phyloP scores from a whole-genome alignment of 2,888 invertebrate species.

The Azorinus chamasolen region DNA sequence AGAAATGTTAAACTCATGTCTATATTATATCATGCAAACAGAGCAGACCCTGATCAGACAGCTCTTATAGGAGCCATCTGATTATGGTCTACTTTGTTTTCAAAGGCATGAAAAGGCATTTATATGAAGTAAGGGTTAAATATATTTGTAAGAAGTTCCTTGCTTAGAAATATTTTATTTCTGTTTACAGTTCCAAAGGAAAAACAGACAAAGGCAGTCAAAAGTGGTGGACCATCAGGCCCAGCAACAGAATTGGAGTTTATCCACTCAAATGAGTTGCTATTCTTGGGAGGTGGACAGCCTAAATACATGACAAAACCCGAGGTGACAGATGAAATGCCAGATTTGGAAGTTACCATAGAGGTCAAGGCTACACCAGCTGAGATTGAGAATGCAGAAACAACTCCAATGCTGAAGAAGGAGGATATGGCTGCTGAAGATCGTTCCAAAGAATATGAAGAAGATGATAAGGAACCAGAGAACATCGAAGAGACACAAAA shows the following conservation, averaged over 20 bases:
- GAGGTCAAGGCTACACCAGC: no score
- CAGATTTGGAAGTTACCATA: no score
- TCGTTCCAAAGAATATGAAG: not conserved
- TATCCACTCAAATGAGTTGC: constrained; percentile 49
- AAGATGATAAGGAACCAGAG: constrained; percentile 1
- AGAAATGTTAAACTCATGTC: no score
- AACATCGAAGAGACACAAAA: constrained; percentile 4
- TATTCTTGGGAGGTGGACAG: constrained; percentile 29
- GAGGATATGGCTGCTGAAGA: not conserved
- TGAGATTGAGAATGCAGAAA: constrained; percentile 10
- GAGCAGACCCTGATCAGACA: no score
- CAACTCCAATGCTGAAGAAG: constrained; percentile 4
- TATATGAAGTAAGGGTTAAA: no score
- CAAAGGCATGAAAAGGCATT: no score
- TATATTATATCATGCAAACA: no score
- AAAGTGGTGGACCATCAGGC: constrained; percentile 35
- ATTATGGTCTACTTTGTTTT: no score
- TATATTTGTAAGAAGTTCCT: not conserved
- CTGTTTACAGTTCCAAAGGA: constrained; percentile 29
- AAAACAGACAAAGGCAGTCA: constrained; percentile 4
- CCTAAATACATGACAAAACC: not conserved
- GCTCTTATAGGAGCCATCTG: no score
- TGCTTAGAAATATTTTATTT: not conserved
- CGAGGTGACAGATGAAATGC: not conserved
- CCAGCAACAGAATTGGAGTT: constrained; percentile 52